Evolutionary conservation across 2,888 invertebrate genomes (phyloP), one percentile per base, ranked within the genome.

Genomic region (Himalopsyche tibetana): DNA sequence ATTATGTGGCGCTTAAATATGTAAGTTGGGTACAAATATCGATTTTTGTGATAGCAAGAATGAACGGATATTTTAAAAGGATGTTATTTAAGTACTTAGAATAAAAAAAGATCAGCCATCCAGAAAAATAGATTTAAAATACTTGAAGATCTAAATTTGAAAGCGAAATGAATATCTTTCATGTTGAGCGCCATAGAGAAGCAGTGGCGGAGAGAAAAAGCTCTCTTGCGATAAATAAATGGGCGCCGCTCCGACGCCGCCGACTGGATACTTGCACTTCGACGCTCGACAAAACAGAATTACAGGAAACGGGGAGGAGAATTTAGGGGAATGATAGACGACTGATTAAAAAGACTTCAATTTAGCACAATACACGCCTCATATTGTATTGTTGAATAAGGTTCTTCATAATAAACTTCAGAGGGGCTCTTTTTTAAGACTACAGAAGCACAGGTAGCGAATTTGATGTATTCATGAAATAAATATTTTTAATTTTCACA

Each of bases 201-300:
- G 36, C 74, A 74, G 74, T 74, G 74, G 74, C 74, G 74, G 74
- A 38, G 74, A 38, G 36, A 38, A 15, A 69, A 74, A 38, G 74
- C 74, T 74, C 74, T 74, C 28, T 28, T 5, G 74, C 36, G 36
- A 74, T 74, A 74, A 74, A 82, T 82, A 82, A 82, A 82, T 55
- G 55, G 82, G 51, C 51, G 51, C 55, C 82, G 51, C 82, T 45
- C 55, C 11, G 51, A 19, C 82, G 51, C 82, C 82, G 36, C 38
- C 74, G 12, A 55, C 55, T 42, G n/a, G 45, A 80, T 51, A 51
- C 82, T 55, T 55, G 82, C 51, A 51, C 55, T 55, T 51, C 82
- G 82, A 12, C 17, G 82, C 82, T 55, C 38, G 82, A 38, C 42
- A 38, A 82, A 82, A 82, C 82, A 38, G 17, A 82, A 82, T 82